Base-by-base conservation (phyloP, 2,888 invertebrate species). In the Clunio marinus region DNA sequence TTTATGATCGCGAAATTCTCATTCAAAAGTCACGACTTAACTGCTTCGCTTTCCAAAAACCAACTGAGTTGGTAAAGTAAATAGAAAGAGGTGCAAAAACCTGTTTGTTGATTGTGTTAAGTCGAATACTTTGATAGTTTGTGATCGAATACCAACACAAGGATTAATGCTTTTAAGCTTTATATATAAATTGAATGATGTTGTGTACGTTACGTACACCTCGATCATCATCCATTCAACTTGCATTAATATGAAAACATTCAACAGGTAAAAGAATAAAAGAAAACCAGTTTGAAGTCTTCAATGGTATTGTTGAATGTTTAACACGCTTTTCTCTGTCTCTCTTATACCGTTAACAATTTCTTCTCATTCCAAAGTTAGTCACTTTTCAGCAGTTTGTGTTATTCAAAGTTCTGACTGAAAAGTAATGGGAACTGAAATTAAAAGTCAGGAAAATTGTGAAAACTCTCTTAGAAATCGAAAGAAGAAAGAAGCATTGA, bases 81-180 rank as follows among this genome's bases (percentile, higher is more conserved):
- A 41, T 45, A 55, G 66, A 66, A 55, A 55, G 55, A 66, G 51
- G 66, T 66, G 66, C 66, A 66, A 66, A 63, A 66, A 66, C 66
- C 66, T 55, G 66, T 66, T 66, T 66, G 22, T 17, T 45, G 5
- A 32, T 32, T 32, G 35, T n/a, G n/a, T n/a, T n/a, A n/a, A n/a
- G n/a, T n/a, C n/a, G n/a, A n/a, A n/a, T n/a, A n/a, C n/a, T n/a
- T n/a, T n/a, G n/a, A n/a, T n/a, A n/a, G n/a, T n/a, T n/a, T n/a
- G n/a, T n/a, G n/a, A n/a, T n/a, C 35, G 15, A 45, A 13, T 15
- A 15, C 8, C 45, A 45, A 45, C 45, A 45, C 3, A 45, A 45
- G 45, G 32, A n/a, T 13, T 32, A 32, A 32, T 32, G 35, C 35
- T 13, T n/a, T n/a, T n/a, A n/a, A n/a, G n/a, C n/a, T n/a, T n/a